Evolutionary conservation across 37 sponge, comb jelly and placozoan species (phyloP).

Genomic region (Corticium candelabrum): DNA sequence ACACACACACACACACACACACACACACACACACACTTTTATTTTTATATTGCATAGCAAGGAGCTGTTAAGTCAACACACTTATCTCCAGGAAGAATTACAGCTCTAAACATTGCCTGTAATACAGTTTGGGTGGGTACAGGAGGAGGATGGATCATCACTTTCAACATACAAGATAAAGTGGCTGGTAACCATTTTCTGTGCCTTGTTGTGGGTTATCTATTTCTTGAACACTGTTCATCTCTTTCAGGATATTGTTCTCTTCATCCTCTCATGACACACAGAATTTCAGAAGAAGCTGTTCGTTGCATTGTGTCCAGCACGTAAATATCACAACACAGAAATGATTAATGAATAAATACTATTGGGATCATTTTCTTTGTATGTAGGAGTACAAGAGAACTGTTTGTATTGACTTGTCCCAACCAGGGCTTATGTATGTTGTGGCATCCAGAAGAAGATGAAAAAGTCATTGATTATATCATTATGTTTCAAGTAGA

Average conservation of each 20-base stretch:
- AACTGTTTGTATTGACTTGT: not conserved
- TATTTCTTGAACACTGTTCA: not conserved
- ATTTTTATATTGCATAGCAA: too few species aligned
- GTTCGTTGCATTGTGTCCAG: not conserved
- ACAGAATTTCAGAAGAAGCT: not conserved
- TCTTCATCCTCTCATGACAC: not conserved
- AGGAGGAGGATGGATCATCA: not conserved
- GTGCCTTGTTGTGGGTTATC: not conserved
- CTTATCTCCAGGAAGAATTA: not conserved
- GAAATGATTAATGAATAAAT: too few species aligned
- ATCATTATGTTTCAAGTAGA: too few species aligned
- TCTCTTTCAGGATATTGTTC: not conserved
- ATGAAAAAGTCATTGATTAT: not conserved
- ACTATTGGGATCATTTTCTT: too few species aligned
- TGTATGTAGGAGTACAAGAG: not conserved
- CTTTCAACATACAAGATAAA: not conserved
- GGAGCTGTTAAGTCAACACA: not conserved
- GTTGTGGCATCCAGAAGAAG: not conserved
- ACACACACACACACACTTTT: too few species aligned
- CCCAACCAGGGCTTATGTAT: not conserved
- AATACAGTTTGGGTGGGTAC: not conserved
- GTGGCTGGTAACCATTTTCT: not conserved
- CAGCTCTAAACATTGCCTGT: not conserved
- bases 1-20: too few species aligned
- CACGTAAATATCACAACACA: too few species aligned